Evolutionary conservation across 2,888 invertebrate species (phyloP), one percentile per base, ranked within the genome.

Genomic region (Galeopsomyia nigrocyanea): DNA sequence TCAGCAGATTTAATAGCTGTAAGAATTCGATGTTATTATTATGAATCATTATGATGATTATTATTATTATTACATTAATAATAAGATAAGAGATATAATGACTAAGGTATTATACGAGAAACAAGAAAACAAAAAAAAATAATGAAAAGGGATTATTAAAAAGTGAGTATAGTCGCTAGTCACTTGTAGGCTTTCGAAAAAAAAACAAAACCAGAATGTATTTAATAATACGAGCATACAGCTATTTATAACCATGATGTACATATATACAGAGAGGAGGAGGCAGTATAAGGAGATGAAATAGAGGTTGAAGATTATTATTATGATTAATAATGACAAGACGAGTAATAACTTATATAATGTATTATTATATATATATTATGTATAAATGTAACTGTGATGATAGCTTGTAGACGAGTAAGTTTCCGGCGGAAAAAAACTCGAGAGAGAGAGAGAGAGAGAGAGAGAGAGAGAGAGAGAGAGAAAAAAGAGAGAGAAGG

Each of bases 301-400:
- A n/a, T 73, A 73, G 67, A 61, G 57, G 53, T 73, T 67, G 69
- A 73, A 75, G 55, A 73, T 71, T 76, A 71, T 65, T 70, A 39
- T 65, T 70, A 39, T 39, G 68, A 75, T 73, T 76, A 73, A 67
- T 63, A 66, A 73, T 53, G 69, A 77, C 58, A 66, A 75, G 77
- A 80, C 77, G 78, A 80, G 77, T 82, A 82, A 81, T 82, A 80
- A 81, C 80, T 80, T 81, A 82, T 82, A 79, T 78, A 75, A 79
- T 79, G 78, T 79, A 81, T 82, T 81, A 82, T 39, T 80, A 75
- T 75, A 73, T 66, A 5, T 80, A 75, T 75, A 73, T 66, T 75
- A 75, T 75, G 75, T 75, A 80, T 83, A 78, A 83, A 82, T 86
- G 82, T 86, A 86, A 84, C 86, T 86, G 86, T 86, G 86, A 86